Base-by-base conservation (phyloP, 1,140 invertebrate genomes). In the Cotesia chilonis region DNA sequence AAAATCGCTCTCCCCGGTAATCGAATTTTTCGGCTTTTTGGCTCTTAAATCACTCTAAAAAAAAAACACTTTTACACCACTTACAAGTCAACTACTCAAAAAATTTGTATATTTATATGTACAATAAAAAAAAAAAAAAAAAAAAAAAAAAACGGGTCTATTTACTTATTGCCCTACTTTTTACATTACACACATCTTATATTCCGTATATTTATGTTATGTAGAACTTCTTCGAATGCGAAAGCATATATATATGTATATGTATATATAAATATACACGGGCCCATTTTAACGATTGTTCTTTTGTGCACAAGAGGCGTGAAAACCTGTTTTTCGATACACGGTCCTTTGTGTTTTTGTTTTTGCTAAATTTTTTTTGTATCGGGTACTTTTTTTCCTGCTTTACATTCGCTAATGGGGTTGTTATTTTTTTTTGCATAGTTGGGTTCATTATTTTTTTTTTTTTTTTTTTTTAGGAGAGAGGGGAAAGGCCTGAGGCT, bases 81-180 rank as follows among this genome's bases (percentile, higher is more conserved):
- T 28, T 47, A 47, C 41, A 47, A 47, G 41, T 47, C 10, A 47
- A 47, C 41, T 47, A 47, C 41, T 2, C 41, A 47, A 47, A 9
- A 47, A 47, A 47, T 9, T 47, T 5, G 2, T 47, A 47, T 47
- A 47, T 28, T 28, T 28, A 28, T 1, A 28, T 28, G 28, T 28
- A 28, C 28, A 76, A 75, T 80, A 76, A 51, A 28, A 78, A 71
- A 79, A 67, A 70, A 66, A 76, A 51, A 28, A 78, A 71, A 79
- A 67, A 70, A 66, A 71, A 66, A 64, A 73, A 76, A 73, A 78
- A 81, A 81, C 77, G 77, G 76, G 77, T 80, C 78, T 74, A 74
- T 70, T 77, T 78, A 78, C 74, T 81, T 80, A 81, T 81, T 81
- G 76, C 74, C 80, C 78, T 81, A 81, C 80, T 81, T 81, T 81